These are phyloP conservation scores for Parnassius glacialis DNA, from an alignment of 2,888 invertebrate genomes.

Conservation along the genomic window DNA sequence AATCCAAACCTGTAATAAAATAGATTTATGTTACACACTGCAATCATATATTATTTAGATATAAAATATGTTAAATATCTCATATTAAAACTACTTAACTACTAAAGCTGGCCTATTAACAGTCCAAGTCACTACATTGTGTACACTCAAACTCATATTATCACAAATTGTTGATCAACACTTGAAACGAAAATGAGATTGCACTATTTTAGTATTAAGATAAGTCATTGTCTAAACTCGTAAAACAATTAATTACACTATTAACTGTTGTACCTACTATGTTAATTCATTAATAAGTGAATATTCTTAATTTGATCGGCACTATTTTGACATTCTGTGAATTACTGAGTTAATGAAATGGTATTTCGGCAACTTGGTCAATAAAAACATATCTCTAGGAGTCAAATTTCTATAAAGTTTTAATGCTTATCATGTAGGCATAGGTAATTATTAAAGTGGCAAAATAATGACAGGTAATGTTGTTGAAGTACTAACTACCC, in stretches of 20 bases:
- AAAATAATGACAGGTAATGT: constrained; percentile 6
- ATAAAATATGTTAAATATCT: too few species aligned
- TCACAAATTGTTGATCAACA: too few species aligned
- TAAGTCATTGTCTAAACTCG: too few species aligned
- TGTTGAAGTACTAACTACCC: constrained; percentile 21
- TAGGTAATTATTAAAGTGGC: constrained; percentile 5
- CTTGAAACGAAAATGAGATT: too few species aligned
- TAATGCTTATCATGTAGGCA: too few species aligned
- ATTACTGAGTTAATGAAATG: too few species aligned
- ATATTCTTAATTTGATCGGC: neutral
- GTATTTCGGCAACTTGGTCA: too few species aligned
- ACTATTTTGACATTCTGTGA: neutral
- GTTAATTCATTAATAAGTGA: constrained; percentile 6
- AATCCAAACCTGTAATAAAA: constrained; percentile 83
- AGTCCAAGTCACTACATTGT: neutral
- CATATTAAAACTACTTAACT: neutral
- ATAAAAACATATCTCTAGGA: too few species aligned
- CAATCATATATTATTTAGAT: constrained; percentile 21
- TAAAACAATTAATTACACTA: neutral
- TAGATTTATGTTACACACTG: constrained; percentile 13
- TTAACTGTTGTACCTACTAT: constrained; percentile 13
- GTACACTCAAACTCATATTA: too few species aligned
- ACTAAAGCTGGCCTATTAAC: neutral
- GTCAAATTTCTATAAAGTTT: too few species aligned
- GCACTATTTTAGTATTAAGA: too few species aligned